Conservation (phyloP, 2,113 vertebrate species). For the Pithys albifrons region DNA sequence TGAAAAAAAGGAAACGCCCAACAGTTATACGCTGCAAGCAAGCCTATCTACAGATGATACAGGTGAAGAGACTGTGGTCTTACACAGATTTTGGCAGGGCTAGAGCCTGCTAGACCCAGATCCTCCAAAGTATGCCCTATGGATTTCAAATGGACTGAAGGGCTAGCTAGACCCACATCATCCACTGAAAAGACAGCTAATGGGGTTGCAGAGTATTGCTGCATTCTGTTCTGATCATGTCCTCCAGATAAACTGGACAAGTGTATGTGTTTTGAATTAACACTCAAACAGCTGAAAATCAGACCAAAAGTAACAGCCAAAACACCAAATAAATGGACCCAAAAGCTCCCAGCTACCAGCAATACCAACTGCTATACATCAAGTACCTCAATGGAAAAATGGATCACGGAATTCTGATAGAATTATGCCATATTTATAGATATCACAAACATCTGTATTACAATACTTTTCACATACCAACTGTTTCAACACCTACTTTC, state of each 20-base stretch:
- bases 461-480: not conserved
- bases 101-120: not conserved
- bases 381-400: not conserved
- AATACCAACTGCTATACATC: not conserved
- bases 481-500: constrained; percentile 78
- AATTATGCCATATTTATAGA: not conserved
- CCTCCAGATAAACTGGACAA: not conserved
- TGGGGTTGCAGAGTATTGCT: not conserved
- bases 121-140: not conserved
- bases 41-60: not conserved
- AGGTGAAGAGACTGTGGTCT: not conserved
- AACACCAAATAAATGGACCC: not conserved
- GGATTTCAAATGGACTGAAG: not conserved
- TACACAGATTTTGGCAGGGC: not conserved
- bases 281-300: not conserved
- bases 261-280: not conserved
- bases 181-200: not conserved
- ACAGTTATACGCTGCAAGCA: not conserved
- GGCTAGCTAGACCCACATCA: not conserved
- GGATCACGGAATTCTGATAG: not conserved
- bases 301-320: not conserved
- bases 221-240: not conserved
- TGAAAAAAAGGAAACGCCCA: constrained; percentile 36
- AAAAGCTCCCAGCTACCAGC: not conserved
- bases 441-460: not conserved